A percentile compares a stretch with the other conserved stretches of the same genome.
Conservation (phyloP, 2,797 vertebrate genomes). For the Ambastaia sidthimunki region DNA sequence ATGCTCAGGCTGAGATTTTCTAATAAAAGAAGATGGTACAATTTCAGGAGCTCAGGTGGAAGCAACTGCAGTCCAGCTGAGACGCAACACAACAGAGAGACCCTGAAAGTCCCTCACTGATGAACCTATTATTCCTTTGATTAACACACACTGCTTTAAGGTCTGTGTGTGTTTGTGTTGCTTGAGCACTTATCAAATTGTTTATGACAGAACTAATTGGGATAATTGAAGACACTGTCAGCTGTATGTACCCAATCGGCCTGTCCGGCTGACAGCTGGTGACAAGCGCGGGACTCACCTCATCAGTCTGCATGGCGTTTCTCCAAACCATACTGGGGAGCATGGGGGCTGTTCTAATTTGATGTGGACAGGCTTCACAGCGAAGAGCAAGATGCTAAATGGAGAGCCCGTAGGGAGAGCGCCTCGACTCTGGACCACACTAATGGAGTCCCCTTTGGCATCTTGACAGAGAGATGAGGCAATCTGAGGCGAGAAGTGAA, state of each 20-base stretch:
- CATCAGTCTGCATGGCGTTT: conserved; percentile 96
- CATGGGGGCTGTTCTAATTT: conserved; percentile 96
- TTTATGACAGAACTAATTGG: conserved; percentile 99
- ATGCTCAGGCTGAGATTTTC: conserved; percentile 86
- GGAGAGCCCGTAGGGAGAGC: conserved; percentile 49
- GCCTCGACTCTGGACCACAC: conserved; percentile 72
- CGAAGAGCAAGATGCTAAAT: conserved; percentile 84
- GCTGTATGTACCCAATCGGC: conserved; percentile 95
- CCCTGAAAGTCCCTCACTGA: conserved; percentile 84
- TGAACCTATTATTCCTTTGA: conserved; percentile 96
- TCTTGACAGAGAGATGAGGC: conserved; percentile 92
- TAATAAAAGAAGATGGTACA: conserved; percentile 99
- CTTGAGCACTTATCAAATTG: conserved; percentile 97
- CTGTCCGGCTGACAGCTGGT: conserved; percentile 96
- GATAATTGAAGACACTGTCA: conserved; percentile 99
- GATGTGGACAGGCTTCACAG: conserved; percentile 93
- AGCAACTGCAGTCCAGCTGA: conserved; percentile 90
- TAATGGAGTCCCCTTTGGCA: conserved; percentile 95
- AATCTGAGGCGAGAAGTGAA: conserved; percentile 87
- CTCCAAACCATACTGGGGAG: conserved; percentile 92
- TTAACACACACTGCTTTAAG: conserved; percentile 87
- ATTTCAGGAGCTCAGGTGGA: conserved; percentile 97
- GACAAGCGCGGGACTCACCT: conserved; percentile 98
- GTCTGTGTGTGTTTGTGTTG: conserved; percentile 95
- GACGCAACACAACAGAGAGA: conserved; percentile 83